Conservation (phyloP, 2,797 vertebrate species). For the Pogoniulus pusillus region DNA sequence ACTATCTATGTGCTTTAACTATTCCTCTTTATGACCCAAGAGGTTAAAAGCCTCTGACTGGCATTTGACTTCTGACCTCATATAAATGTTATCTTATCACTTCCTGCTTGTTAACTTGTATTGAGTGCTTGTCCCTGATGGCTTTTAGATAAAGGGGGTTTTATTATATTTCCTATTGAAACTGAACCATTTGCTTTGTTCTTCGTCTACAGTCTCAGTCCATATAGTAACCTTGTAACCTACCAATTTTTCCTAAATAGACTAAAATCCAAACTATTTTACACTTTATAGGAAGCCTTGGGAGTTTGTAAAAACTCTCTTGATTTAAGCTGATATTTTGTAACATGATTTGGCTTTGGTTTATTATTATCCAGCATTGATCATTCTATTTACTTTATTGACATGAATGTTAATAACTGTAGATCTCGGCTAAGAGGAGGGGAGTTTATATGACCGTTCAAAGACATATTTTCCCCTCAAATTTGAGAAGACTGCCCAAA, state of each 20-base stretch:
- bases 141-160: conserved; percentile 79
- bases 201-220: conserved; percentile 49
- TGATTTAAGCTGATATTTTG: neutral
- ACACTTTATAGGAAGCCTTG: conserved; percentile 17
- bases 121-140: conserved; percentile 86
- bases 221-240: conserved; percentile 66
- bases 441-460: conserved; percentile 7
- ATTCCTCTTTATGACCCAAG: conserved; percentile 90
- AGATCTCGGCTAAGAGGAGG: conserved; percentile 22
- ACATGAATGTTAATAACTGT: neutral
- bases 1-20: conserved; percentile 79
- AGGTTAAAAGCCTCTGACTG: conserved; percentile 93
- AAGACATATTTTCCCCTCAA: neutral
- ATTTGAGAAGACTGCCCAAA: conserved; percentile 38
- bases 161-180: conserved; percentile 81
- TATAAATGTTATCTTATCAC: conserved; percentile 92
- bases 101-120: conserved; percentile 86
- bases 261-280: conserved; percentile 41
- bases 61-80: conserved; percentile 94
- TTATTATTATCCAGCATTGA: neutral
- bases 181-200: conserved; percentile 73
- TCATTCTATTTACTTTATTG: neutral
- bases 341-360: neutral
- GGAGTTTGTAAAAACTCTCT: conserved; percentile 23
- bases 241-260: conserved; percentile 18